Conservation (phyloP, 1,140 invertebrate species). For the Ericerus pela region DNA sequence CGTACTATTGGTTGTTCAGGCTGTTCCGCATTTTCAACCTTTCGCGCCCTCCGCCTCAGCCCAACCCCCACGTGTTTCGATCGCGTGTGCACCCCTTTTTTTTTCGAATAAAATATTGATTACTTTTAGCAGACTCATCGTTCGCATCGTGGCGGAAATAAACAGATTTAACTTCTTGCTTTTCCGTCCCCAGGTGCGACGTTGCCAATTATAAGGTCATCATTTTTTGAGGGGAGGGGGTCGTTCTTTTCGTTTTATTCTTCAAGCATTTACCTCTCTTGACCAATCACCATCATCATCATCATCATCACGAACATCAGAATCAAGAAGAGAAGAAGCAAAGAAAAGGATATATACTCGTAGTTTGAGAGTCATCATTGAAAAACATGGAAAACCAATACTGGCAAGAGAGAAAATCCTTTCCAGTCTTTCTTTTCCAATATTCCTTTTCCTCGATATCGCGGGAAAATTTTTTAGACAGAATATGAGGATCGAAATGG, state of each 20-base stretch:
- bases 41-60: background rate
- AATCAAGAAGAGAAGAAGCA: too few relatives aligned
- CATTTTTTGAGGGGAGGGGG: background rate
- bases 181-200: slow-evolving; percentile 5
- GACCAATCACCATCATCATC: too few relatives aligned
- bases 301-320: too few relatives aligned
- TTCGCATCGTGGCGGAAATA: slow-evolving; percentile 10
- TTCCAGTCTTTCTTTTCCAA: too few relatives aligned
- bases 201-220: slow-evolving; percentile 10
- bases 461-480: too few relatives aligned
- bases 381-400: too few relatives aligned
- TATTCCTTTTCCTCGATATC: too few relatives aligned
- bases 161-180: slow-evolving; percentile 11
- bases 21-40: background rate
- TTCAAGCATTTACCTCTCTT: too few relatives aligned
- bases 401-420: too few relatives aligned
- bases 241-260: background rate
- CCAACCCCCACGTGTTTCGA: background rate
- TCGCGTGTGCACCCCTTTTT: background rate
- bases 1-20: background rate
- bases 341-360: too few relatives aligned
- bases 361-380: too few relatives aligned
- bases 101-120: slow-evolving; percentile 4
- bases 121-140: slow-evolving; percentile 10
- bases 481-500: too few relatives aligned